These are phyloP conservation scores for Trogon surrucura DNA, from an alignment of 2,113 vertebrate genomes.

Conservation along the genomic window DNA sequence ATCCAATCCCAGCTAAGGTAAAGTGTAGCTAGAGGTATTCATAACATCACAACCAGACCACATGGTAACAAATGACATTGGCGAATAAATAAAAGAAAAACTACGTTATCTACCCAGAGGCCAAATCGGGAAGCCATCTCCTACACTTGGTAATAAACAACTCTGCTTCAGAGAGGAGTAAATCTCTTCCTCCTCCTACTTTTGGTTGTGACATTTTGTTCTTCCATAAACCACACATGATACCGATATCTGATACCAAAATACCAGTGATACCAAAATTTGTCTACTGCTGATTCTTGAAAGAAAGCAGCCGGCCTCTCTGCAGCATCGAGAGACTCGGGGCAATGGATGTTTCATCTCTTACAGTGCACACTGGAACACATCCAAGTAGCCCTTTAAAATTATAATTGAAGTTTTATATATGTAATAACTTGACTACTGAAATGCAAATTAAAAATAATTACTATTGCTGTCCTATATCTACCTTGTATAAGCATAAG, in stretches of 20 bases:
- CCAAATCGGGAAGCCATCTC: not conserved
- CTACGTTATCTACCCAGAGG: not conserved
- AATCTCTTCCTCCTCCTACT: not conserved
- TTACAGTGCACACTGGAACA: not conserved
- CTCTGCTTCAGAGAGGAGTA: not conserved
- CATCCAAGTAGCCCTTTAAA: conserved; percentile 29
- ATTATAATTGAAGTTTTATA: conserved; percentile 46
- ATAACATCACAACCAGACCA: not conserved
- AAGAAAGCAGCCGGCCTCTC: not conserved
- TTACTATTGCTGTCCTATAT: not conserved
- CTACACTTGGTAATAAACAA: not conserved
- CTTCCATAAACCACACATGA: not conserved
- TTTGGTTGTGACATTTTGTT: not conserved
- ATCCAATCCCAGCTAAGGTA: not conserved
- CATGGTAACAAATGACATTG: not conserved
- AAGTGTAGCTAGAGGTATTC: not conserved
- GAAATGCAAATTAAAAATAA: conserved; percentile 35
- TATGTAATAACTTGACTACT: not conserved
- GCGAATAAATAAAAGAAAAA: not conserved
- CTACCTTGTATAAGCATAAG: not conserved
- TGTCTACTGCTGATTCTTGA: not conserved
- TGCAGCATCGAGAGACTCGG: not conserved
- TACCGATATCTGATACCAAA: not conserved
- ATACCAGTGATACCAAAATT: not conserved
- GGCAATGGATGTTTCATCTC: not conserved